These are phyloP conservation scores for Nycticryphes semicollaris DNA, from an alignment of 2,113 vertebrate genomes.

Conservation along the genomic window DNA sequence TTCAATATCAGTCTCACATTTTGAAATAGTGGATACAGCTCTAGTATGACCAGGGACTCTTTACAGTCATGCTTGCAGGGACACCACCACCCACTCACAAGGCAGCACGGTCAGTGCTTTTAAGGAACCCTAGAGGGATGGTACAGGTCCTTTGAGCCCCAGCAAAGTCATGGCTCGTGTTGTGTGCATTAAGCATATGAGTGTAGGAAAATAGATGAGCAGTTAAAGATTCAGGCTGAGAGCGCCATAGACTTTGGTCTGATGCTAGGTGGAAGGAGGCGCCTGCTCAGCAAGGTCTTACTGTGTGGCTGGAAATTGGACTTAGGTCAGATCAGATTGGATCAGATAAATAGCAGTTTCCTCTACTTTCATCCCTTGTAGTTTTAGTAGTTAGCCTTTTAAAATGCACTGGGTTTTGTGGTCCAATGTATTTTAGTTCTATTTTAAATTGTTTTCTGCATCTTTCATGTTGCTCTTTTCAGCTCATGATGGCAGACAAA, in stretches of 20 bases:
- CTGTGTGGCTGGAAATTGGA: neutral
- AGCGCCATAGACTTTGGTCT: neutral
- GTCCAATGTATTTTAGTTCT: neutral
- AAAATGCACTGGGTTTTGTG: neutral
- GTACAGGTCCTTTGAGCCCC: neutral
- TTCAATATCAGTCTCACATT: neutral
- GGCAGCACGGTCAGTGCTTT: neutral
- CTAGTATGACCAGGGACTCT: neutral
- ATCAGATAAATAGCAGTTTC: neutral
- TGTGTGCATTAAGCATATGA: neutral
- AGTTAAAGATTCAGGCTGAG: neutral
- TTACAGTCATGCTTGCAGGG: neutral
- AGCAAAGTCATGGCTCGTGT: neutral
- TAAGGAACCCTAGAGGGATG: neutral
- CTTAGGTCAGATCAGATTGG: neutral
- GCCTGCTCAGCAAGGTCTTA: neutral
- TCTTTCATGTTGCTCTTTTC: neutral
- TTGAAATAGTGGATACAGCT: neutral
- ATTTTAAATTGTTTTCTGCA: neutral
- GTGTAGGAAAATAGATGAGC: neutral
- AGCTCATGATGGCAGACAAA: neutral
- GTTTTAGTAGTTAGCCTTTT: neutral
- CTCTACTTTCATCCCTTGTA: neutral
- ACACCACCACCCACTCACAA: fast-evolving
- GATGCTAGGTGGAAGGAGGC: neutral